phyloP scores from a whole-genome alignment of 23 tunicate genomes.

The Styela plicata region DNA sequence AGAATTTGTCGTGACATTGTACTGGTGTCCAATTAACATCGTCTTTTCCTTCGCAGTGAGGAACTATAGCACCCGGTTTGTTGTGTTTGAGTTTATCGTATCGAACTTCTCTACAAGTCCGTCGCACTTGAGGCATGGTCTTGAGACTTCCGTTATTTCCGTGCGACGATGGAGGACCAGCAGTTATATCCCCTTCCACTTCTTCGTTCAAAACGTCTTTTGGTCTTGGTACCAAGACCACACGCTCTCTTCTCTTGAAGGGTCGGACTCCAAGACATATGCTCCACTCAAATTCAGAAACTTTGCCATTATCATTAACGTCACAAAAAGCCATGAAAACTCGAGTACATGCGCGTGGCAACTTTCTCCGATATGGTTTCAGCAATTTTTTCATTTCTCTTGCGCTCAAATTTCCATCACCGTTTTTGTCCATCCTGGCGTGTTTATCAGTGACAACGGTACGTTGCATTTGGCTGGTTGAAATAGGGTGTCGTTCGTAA shows the following conservation, averaged over 20 bases:
- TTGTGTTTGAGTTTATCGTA: not conserved
- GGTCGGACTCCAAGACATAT: constrained; percentile 23
- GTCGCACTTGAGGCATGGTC: not conserved
- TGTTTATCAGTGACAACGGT: constrained; percentile 12
- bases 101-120: constrained; percentile 1
- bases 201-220: not conserved
- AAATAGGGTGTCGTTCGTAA: not conserved
- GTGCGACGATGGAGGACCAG: not conserved
- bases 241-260: not conserved
- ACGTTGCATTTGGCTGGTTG: not conserved
- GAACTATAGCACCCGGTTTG: not conserved
- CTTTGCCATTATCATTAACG: not conserved
- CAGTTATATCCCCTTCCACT: not conserved
- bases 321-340: constrained; percentile 22
- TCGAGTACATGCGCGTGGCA: constrained; percentile 19
- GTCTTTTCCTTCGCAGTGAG: constrained; percentile 8
- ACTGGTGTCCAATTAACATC: constrained; percentile 7
- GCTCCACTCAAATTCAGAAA: constrained; percentile 5
- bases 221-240: not conserved
- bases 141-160: not conserved
- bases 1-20: constrained; percentile 25
- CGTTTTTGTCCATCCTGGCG: constrained; percentile 4
- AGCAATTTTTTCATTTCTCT: constrained; percentile 13
- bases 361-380: constrained; percentile 13
- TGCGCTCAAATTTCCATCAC: not conserved